These are phyloP conservation scores for Tyrannus savana DNA, from an alignment of 2,113 vertebrate species.

Conservation along the genomic window DNA sequence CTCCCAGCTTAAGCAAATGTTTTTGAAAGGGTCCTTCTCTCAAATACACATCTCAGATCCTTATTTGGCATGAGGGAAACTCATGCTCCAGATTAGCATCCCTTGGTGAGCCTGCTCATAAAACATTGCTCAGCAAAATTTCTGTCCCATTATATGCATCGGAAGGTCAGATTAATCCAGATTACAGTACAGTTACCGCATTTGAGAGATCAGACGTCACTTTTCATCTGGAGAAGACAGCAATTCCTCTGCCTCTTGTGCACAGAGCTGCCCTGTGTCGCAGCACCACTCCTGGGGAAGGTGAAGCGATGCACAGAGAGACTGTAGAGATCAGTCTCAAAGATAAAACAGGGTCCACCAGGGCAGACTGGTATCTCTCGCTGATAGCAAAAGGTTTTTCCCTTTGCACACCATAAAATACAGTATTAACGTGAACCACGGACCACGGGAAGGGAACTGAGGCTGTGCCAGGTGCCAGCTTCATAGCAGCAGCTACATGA, in stretches of 20 bases:
- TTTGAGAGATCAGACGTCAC: neutral
- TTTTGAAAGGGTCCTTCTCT: neutral
- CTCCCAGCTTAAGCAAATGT: neutral
- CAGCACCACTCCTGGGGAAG: neutral
- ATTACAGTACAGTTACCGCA: neutral
- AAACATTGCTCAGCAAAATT: neutral
- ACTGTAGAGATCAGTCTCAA: neutral
- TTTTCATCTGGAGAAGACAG: neutral
- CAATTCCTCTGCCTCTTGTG: neutral
- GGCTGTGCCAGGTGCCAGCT: neutral
- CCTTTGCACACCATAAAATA: neutral
- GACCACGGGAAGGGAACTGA: neutral
- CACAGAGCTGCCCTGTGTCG: fast-evolving
- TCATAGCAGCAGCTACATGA: neutral
- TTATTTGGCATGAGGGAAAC: neutral
- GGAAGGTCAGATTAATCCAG: neutral
- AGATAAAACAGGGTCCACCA: neutral
- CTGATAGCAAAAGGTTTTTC: neutral
- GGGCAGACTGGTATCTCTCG: neutral
- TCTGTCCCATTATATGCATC: neutral
- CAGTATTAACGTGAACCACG: fast-evolving
- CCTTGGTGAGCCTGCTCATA: neutral
- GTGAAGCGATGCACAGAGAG: fast-evolving
- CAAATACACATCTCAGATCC: neutral
- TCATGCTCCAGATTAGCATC: neutral